Percentiles rank a stretch among this genome's conserved stretches.
Conservation (phyloP, 35 echinoderm and acorn worm genomes). For the Nesometra sesokonis region DNA sequence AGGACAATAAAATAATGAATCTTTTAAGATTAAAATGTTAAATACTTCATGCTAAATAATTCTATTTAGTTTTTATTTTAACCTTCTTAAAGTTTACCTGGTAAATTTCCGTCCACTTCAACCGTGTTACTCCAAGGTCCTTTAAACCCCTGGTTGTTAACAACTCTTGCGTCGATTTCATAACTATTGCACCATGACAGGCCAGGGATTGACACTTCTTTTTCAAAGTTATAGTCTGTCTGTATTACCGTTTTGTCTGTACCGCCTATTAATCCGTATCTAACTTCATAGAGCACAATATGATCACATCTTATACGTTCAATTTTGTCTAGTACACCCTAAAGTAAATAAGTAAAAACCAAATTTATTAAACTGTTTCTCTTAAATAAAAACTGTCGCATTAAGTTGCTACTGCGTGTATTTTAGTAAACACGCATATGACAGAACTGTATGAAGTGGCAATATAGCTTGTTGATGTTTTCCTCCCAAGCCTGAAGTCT, state of each 20-base stretch:
- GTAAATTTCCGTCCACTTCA: not conserved
- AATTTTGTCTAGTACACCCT: not conserved
- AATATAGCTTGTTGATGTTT: too few species aligned
- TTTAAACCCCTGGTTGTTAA: not conserved
- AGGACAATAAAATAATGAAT: too few species aligned
- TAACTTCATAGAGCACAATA: not conserved
- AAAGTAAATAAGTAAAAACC: not conserved
- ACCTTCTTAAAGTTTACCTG: too few species aligned
- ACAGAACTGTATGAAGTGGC: too few species aligned
- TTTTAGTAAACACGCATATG: too few species aligned
- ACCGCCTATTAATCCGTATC: not conserved
- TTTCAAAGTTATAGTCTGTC: not conserved
- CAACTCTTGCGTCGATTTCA: not conserved
- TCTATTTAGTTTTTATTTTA: too few species aligned
- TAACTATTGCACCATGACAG: not conserved
- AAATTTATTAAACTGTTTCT: too few species aligned
- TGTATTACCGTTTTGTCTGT: not conserved
- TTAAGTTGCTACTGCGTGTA: too few species aligned
- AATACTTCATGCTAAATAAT: too few species aligned
- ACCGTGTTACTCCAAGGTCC: not conserved
- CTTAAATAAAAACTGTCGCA: too few species aligned
- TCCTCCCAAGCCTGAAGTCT: too few species aligned
- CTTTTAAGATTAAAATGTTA: too few species aligned
- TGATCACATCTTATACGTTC: not conserved
- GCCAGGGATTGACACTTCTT: not conserved